Percentiles rank a stretch among this genome's conserved stretches.
Conservation (phyloP, 2,113 vertebrate species). For the Corydoras sp. region DNA sequence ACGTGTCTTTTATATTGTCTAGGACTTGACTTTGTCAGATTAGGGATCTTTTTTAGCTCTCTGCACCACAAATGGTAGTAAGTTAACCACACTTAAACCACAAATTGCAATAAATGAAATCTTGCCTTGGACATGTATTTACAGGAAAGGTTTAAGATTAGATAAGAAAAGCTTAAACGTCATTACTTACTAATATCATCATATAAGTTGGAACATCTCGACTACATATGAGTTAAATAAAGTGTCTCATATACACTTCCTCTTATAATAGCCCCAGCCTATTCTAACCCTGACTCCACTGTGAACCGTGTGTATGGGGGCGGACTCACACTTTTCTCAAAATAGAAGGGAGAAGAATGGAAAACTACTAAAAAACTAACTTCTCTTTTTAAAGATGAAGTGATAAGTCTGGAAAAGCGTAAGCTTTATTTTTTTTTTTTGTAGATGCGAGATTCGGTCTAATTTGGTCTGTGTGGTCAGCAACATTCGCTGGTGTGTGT, state of each 20-base stretch:
- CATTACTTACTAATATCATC: too few relatives aligned
- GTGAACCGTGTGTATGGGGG: constrained; percentile 40
- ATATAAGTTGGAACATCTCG: not conserved
- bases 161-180: too few relatives aligned
- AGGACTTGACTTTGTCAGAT: too few relatives aligned
- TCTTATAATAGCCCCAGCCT: not conserved
- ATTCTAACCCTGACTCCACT: constrained; percentile 25
- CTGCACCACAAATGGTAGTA: not conserved
- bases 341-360: not conserved
- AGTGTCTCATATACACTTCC: not conserved
- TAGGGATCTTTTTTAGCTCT: too few relatives aligned
- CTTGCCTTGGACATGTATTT: too few relatives aligned
- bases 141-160: too few relatives aligned
- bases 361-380: not conserved
- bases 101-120: not conserved
- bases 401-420: constrained; percentile 18
- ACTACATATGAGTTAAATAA: not conserved
- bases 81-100: not conserved
- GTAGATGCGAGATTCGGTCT: constrained; percentile 23
- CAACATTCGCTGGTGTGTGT: constrained; percentile 48
- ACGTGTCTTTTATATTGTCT: too few relatives aligned
- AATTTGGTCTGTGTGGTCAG: constrained; percentile 36
- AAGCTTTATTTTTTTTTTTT: constrained; percentile 21
- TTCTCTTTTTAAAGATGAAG: constrained; percentile 17
- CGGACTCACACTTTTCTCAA: constrained; percentile 36